Evolutionary conservation across 2,888 invertebrate genomes (phyloP), one percentile per base, ranked within the genome.

Genomic region (Polydrusus cervinus): DNA sequence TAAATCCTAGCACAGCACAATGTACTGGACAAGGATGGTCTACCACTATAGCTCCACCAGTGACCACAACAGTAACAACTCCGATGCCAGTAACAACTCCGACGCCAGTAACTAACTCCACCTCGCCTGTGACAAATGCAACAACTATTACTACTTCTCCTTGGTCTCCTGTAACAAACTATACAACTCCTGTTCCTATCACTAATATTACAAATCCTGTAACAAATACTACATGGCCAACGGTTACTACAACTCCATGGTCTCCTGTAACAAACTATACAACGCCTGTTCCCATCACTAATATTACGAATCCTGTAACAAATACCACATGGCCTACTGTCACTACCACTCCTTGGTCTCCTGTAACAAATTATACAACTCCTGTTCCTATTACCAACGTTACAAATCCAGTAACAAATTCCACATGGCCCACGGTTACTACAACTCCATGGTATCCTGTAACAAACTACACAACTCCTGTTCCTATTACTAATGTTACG

Each of bases 21-120:
- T 74, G 74, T 49, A 74, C 69, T n/a, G 74, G 69, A 34, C 18
- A 53, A 18, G 74, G 74, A 55, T 74, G 74, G 74, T 69, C 69
- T 13, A 74, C 69, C 30, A 62, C 66, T n/a, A 38, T 20, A 25
- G n/a, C 30, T 25, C 64, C 71, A 14, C n/a, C 30, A 18, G 45
- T 30, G 8, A 61, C 38, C 13, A 47, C 30, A 7, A 14, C 60
- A 2, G 40, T 5, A 11, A 11, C 11, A 14, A 14, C n/a, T 47
- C 11, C 45, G n/a, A n/a, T n/a, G 3, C 45, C 45, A 47, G 3
- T 11, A 49, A 49, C 49, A 16, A 49, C 49, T 49, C 49, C 49
- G 11, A 7, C 16, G 10, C 51, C 51, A 10, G 11, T 51, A 6
- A 34, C 25, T 3, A 34, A 3, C 7, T 1, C 65, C 7, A 20